Evolutionary conservation across 2,888 invertebrate genomes (phyloP).

Genomic region (Boloria selene): DNA sequence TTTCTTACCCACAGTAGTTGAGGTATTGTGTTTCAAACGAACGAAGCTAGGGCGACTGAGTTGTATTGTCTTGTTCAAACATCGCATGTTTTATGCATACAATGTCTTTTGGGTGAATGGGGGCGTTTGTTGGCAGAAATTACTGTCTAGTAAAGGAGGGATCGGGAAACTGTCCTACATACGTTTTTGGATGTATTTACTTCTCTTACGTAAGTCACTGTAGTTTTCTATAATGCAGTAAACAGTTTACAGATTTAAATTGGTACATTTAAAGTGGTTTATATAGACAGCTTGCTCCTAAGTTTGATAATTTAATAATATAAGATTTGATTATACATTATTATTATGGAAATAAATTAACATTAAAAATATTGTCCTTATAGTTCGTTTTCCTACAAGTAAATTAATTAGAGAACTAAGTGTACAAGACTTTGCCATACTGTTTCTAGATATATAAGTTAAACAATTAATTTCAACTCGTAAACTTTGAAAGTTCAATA

Average conservation of each 20-base stretch:
- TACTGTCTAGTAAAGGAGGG: slow-evolving; percentile 37
- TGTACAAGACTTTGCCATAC: too few relatives aligned
- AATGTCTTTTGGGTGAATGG: slow-evolving; percentile 51
- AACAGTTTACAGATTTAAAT: too few relatives aligned
- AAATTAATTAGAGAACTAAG: too few relatives aligned
- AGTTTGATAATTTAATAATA: too few relatives aligned
- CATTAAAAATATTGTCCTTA: too few relatives aligned
- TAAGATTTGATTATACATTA: too few relatives aligned
- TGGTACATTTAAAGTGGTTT: too few relatives aligned
- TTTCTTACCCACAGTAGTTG: slow-evolving; percentile 38
- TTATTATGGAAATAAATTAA: too few relatives aligned
- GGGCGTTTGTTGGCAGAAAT: slow-evolving; percentile 42
- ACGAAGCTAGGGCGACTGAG: slow-evolving; percentile 61
- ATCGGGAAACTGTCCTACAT: slow-evolving; percentile 31
- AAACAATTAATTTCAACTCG: background rate
- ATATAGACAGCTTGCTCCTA: too few relatives aligned
- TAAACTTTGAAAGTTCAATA: background rate
- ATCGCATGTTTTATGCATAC: slow-evolving; percentile 70
- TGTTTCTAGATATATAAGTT: too few relatives aligned
- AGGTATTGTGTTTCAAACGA: slow-evolving; percentile 43
- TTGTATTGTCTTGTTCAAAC: slow-evolving; percentile 64
- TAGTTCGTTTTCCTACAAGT: too few relatives aligned
- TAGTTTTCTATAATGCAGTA: background rate
- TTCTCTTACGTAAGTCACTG: background rate
- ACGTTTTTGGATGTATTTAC: slow-evolving; percentile 16